Evolutionary conservation across 2,888 invertebrate species (phyloP), one percentile per base, ranked within the genome.

Genomic region (Neoscelio sp.): DNA sequence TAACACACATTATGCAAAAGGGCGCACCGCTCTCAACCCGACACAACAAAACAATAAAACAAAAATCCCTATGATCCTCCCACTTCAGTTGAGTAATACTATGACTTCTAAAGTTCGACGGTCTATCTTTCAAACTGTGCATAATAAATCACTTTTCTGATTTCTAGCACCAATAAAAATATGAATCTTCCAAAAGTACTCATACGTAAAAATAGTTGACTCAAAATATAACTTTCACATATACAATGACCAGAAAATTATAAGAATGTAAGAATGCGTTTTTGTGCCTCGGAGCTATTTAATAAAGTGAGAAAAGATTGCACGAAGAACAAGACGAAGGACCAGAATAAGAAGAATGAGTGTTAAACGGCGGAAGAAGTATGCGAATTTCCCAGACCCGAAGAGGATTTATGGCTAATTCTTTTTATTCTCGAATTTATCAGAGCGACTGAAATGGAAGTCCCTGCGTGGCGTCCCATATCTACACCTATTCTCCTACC

Each of bases 401-500:
- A 28, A 18, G 38, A 71, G 62, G 82, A 83, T 83, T 84, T 83
- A 83, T 83, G 81, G 79, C 81, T 77, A 82, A 84, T 84, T 84
- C 81, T 78, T 84, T 81, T 81, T 78, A 78, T 62, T 73, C 56
- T 52, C 73, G 56, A 70, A 76, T 71, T 75, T 73, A 73, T 67
- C 64, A 30, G 65, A 68, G 52, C 76, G 48, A 62, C 75, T 40
- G 54, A 60, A 73, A 75, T 68, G 78, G 50, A 73, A 67, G 71
- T 60, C 58, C 18, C 42, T 30, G 68, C 52, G 30, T 20, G 73
- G 58, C 75, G 62, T 65, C 56, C 60, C 71, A 58, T 68, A 78
- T 78, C 80, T 75, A 44, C 67, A 75, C 71, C 71, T 75, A 75
- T 52, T 30, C 35, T 54, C 56, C 67, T 65, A 46, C 40, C 20